A percentile compares a stretch with the other conserved stretches of the same genome.
Conservation (phyloP, 2,113 vertebrate genomes). For the Dasyurus viverrinus region DNA sequence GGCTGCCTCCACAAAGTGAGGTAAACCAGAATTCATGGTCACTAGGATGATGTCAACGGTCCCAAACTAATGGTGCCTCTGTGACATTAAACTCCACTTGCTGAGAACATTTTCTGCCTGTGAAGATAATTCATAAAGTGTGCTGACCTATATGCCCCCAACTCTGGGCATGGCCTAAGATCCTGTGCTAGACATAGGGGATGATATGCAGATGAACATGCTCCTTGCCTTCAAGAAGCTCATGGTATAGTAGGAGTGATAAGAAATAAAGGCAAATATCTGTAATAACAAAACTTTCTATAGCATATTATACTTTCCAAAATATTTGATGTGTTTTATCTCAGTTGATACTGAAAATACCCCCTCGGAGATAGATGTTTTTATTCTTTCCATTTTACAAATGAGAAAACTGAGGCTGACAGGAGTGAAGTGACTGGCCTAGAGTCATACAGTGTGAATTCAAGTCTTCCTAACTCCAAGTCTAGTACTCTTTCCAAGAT, state of each 20-base stretch:
- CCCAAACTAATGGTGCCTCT: background rate
- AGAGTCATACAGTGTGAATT: background rate
- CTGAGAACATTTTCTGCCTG: background rate
- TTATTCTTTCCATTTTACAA: background rate
- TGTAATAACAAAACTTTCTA: background rate
- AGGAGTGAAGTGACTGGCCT: background rate
- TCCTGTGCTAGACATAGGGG: background rate
- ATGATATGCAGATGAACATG: background rate
- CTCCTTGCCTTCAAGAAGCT: background rate
- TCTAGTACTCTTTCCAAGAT: background rate
- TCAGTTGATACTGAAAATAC: background rate
- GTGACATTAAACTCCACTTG: background rate
- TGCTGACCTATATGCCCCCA: background rate
- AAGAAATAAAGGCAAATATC: background rate
- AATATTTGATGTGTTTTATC: background rate
- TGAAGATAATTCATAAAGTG: background rate
- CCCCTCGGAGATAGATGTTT: background rate
- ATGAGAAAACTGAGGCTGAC: background rate
- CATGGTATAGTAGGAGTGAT: background rate
- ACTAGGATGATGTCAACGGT: background rate
- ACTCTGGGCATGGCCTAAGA: background rate
- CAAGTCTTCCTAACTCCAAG: background rate
- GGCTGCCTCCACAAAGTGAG: background rate
- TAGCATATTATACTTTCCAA: background rate
- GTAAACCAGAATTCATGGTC: constrained; percentile 2